Conservation (phyloP, 2,888 invertebrate genomes). For the Acrocyrtus sp. region DNA sequence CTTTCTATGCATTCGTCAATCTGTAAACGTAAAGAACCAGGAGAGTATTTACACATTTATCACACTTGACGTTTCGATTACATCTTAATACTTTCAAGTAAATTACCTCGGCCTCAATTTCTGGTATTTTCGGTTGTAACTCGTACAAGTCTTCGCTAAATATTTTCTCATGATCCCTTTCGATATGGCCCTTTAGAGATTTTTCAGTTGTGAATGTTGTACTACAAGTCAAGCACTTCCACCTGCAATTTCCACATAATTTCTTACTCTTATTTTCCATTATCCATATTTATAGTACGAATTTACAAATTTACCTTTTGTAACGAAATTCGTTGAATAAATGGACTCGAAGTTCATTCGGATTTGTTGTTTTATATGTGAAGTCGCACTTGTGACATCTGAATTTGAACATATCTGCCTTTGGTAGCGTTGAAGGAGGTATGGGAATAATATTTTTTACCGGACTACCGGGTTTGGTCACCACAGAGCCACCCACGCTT, state of each 20-base stretch:
- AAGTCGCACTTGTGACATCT: constrained; percentile 73
- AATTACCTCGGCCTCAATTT: constrained; percentile 56
- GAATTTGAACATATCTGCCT: constrained; percentile 33
- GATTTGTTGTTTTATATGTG: constrained; percentile 71
- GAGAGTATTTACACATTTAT: not conserved
- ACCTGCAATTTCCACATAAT: no score
- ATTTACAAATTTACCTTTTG: constrained; percentile 71
- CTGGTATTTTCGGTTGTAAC: constrained; percentile 47
- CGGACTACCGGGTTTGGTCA: not conserved
- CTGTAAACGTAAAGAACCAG: constrained; percentile 25
- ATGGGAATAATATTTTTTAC: not conserved
- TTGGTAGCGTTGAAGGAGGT: not conserved
- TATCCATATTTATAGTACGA: no score
- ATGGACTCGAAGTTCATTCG: constrained; percentile 74
- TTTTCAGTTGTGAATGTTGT: constrained; percentile 56
- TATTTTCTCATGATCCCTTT: constrained; percentile 52
- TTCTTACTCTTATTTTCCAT: no score
- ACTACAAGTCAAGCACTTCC: constrained; percentile 55
- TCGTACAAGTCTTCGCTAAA: constrained; percentile 37
- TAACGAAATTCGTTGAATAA: constrained; percentile 76
- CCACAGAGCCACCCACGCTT: constrained; percentile 3
- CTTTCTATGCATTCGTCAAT: constrained; percentile 48
- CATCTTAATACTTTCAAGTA: not conserved
- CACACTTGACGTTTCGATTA: not conserved
- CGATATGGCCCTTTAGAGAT: constrained; percentile 60